Conservation (phyloP, 2,888 invertebrate species). For the Entomobrya proxima region DNA sequence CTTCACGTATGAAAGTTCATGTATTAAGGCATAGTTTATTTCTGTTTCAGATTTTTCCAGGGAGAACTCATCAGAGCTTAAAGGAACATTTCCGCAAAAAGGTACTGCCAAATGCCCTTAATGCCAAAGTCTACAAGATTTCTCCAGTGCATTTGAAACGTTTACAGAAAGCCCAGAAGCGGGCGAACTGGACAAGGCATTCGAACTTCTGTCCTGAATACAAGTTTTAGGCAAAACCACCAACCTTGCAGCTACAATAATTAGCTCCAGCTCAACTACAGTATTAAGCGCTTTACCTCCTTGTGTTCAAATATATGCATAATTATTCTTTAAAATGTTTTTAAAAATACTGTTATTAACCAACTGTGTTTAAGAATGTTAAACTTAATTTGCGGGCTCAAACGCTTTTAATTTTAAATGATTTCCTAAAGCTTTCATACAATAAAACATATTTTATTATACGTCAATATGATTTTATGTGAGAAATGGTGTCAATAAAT, state of each 20-base stretch:
- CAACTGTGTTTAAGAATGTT: too few species aligned
- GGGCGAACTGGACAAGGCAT: background rate
- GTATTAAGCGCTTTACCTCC: too few species aligned
- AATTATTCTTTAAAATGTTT: too few species aligned
- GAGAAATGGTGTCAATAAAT: too few species aligned
- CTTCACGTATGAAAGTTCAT: background rate
- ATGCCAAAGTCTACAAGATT: background rate
- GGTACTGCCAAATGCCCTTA: background rate
- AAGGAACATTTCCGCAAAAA: constrained; percentile 2
- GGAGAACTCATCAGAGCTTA: background rate
- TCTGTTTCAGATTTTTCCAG: background rate
- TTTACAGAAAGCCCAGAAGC: background rate
- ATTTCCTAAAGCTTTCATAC: too few species aligned
- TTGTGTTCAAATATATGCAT: too few species aligned
- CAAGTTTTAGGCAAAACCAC: background rate
- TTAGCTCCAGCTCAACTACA: too few species aligned
- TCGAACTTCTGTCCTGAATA: constrained; percentile 4
- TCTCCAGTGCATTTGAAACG: background rate
- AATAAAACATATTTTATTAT: too few species aligned
- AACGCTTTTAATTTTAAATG: too few species aligned
- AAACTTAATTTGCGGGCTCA: too few species aligned
- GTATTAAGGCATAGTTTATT: background rate
- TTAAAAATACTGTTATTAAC: too few species aligned
- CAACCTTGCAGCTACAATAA: background rate
- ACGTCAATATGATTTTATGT: too few species aligned